Conservation (phyloP, 2,113 vertebrate genomes). For the rat (Rattus norvegicus) region GRCr8 NC_086027.1:694501-695000, state of each 20-base stretch:
- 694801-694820: background rate
- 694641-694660: background rate
- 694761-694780: fast-evolving
- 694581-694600: background rate
- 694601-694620: background rate
- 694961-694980: background rate
- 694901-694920: fast-evolving
- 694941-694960: background rate
- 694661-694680: background rate
- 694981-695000: background rate
- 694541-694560: background rate
- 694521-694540: background rate
- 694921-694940: background rate
- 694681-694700: background rate
- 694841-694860: background rate
- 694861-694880: too few species aligned
- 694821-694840: background rate
- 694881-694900: background rate
- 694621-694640: background rate
- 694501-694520: background rate
- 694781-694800: background rate
- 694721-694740: background rate
- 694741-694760: background rate
- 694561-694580: background rate
- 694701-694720: background rate